Percentiles rank a stretch among this genome's conserved stretches.
These are phyloP conservation scores for Magallana angulata DNA, from an alignment of 1,140 invertebrate genomes.

Conservation along the genomic window DNA sequence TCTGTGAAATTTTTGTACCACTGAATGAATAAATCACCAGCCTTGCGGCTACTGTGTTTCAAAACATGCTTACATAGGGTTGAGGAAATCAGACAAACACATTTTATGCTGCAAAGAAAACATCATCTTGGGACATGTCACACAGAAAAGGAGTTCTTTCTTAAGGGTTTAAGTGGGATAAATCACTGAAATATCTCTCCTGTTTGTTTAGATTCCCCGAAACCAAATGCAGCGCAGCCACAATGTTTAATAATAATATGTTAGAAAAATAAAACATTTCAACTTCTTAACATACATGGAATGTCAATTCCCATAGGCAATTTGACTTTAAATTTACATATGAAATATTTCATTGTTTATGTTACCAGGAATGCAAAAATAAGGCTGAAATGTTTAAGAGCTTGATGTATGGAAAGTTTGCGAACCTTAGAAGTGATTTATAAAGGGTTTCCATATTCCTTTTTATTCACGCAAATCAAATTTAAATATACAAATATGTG, in stretches of 20 bases:
- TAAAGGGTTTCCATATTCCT: too few species aligned
- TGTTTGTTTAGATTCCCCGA: not conserved
- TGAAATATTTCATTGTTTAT: too few species aligned
- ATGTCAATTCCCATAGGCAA: not conserved
- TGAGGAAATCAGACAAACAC: not conserved
- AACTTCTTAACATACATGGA: not conserved
- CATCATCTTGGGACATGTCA: not conserved
- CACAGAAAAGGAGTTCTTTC: not conserved
- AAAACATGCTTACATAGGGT: not conserved
- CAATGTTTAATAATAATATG: not conserved
- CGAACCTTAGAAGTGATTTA: too few species aligned
- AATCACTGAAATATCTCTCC: not conserved
- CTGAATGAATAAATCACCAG: not conserved
- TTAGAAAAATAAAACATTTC: not conserved
- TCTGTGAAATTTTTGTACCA: too few species aligned
- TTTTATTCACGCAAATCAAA: not conserved
- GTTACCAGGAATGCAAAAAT: too few species aligned
- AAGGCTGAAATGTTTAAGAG: too few species aligned
- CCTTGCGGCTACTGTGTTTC: not conserved
- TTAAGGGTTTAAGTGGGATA: not conserved
- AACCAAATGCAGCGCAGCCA: not conserved
- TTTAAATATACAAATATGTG: not conserved
- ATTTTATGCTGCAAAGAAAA: slow-evolving; percentile 1
- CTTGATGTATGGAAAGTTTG: not conserved
- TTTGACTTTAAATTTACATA: not conserved